phyloP scores from a whole-genome alignment of 2,113 vertebrate species.

The Anolis carolinensis region DNA sequence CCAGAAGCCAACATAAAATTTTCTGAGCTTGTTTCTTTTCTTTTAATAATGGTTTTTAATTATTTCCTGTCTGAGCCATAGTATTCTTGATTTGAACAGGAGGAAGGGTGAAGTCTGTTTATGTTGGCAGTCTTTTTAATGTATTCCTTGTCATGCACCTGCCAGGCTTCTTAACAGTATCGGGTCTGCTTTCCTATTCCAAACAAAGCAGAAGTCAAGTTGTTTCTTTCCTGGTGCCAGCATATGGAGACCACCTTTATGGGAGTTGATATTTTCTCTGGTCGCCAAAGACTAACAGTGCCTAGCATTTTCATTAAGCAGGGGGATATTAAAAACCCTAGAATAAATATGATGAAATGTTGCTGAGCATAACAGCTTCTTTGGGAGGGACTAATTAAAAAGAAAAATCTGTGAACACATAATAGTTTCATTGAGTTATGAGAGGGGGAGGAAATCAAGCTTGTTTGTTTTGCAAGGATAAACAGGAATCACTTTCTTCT shows the following conservation, averaged over 20 bases:
- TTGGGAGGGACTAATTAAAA: conserved; percentile 1
- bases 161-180: conserved; percentile 21
- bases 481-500: background rate
- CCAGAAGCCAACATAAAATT: conserved; percentile 63
- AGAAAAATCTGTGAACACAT: conserved; percentile 9
- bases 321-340: conserved; percentile 42
- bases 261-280: conserved; percentile 12
- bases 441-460: too few relatives aligned
- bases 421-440: background rate
- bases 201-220: background rate
- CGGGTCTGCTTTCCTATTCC: conserved; percentile 13
- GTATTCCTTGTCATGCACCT: conserved; percentile 48
- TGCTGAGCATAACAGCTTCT: conserved; percentile 27
- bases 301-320: conserved; percentile 43
- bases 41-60: conserved; percentile 69
- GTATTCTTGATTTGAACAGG: conserved; percentile 53
- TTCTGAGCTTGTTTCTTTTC: conserved; percentile 8
- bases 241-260: conserved; percentile 18
- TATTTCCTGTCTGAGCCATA: conserved; percentile 66
- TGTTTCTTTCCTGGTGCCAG: conserved; percentile 9
- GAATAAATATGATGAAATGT: conserved; percentile 50
- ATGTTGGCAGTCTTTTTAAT: conserved; percentile 27
- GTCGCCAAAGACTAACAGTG: conserved; percentile 47
- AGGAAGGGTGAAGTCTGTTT: conserved; percentile 51
- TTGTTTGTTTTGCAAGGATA: background rate